Evolutionary conservation across 1,140 invertebrate genomes (phyloP).

Genomic region (Macrosteles quadrilineatus): DNA sequence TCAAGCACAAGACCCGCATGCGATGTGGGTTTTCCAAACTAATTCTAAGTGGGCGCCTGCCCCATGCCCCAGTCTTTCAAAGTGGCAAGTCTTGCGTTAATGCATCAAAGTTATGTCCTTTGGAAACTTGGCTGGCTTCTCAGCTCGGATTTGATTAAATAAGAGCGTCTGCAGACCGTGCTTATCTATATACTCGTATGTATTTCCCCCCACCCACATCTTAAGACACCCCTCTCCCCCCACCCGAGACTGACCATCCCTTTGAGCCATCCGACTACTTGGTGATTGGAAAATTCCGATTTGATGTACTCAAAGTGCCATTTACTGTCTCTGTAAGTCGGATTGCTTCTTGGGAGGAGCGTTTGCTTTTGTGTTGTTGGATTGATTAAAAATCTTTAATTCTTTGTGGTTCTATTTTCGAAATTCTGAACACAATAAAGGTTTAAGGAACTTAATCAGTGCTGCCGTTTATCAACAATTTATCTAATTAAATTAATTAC

Average conservation of each 20-base stretch:
- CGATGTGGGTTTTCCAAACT: conserved; percentile 32
- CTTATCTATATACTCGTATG: conserved; percentile 28
- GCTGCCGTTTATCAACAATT: too few species aligned
- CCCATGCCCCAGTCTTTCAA: conserved; percentile 27
- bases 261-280: conserved; percentile 5
- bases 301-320: too few species aligned
- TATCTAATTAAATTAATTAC: too few species aligned
- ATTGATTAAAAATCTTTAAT: too few species aligned
- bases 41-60: conserved; percentile 14
- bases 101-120: conserved; percentile 33
- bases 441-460: too few species aligned
- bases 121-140: conserved; percentile 21
- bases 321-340: too few species aligned
- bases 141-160: conserved; percentile 29
- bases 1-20: background rate
- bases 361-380: too few species aligned
- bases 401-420: too few species aligned
- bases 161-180: conserved; percentile 5
- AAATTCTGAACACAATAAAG: too few species aligned
- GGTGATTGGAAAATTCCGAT: conserved; percentile 23
- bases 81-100: conserved; percentile 33
- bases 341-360: too few species aligned
- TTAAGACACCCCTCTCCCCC: too few species aligned
- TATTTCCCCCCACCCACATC: conserved; percentile 6
- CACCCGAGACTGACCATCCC: background rate